Conservation (phyloP, 2,888 invertebrate species). For the Helobdella robusta region DNA sequence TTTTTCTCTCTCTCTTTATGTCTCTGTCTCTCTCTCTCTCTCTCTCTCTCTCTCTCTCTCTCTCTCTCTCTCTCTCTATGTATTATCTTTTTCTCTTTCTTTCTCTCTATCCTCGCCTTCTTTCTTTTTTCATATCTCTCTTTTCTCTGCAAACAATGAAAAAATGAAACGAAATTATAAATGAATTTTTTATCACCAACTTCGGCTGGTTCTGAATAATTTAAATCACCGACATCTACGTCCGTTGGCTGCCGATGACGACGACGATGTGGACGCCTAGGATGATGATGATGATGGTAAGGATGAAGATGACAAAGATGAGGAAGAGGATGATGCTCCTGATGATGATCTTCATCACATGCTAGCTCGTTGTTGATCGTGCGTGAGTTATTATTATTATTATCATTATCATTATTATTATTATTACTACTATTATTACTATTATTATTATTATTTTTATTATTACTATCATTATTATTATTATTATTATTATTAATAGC, state of each 20-base stretch:
- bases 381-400: neutral
- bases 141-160: too few relatives aligned
- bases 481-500: neutral
- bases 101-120: neutral
- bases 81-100: neutral
- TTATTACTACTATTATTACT: neutral
- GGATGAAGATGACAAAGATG: constrained; percentile 16
- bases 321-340: neutral
- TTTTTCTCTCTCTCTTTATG: neutral
- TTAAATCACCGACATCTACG: neutral
- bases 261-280: neutral
- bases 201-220: neutral
- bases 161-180: neutral
- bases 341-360: constrained; percentile 4
- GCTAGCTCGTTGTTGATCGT: neutral
- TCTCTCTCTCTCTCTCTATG: neutral
- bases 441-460: constrained; percentile 3
- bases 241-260: neutral
- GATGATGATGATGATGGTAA: constrained; percentile 10
- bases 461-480: constrained; percentile 8
- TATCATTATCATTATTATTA: constrained; percentile 13
- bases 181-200: neutral
- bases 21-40: constrained; percentile 2
- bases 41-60: constrained; percentile 16
- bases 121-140: neutral